Conservation (phyloP, 2,113 vertebrate species). For the Tonatia bakeri region DNA sequence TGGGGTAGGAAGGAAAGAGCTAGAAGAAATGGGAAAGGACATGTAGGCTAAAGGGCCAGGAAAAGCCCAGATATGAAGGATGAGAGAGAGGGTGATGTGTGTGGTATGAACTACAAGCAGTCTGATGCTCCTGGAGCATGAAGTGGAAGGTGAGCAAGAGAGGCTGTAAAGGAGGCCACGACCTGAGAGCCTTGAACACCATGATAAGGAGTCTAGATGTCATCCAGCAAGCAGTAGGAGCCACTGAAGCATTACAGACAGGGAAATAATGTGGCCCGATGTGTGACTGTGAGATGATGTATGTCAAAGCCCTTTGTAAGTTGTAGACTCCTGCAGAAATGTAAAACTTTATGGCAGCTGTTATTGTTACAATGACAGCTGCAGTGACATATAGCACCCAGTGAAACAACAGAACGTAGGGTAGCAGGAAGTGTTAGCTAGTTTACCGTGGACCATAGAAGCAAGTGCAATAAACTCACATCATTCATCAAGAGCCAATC, state of each 20-base stretch:
- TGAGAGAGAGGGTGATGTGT: background rate
- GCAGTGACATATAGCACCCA: accelerated
- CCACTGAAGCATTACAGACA: no score
- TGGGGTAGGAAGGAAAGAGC: background rate
- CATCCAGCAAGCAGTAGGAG: background rate
- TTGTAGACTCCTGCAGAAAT: background rate
- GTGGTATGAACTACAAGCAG: accelerated
- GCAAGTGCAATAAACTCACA: background rate
- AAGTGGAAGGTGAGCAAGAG: background rate
- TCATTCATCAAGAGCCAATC: background rate
- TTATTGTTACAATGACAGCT: background rate
- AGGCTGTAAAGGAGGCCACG: background rate
- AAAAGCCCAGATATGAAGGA: background rate
- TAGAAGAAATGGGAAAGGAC: no score
- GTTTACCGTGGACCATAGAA: background rate
- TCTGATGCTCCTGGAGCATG: background rate
- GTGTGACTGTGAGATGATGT: background rate
- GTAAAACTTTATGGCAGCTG: background rate
- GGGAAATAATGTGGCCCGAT: accelerated
- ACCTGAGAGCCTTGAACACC: background rate
- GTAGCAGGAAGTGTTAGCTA: background rate
- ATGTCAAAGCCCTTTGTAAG: background rate
- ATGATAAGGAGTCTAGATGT: background rate
- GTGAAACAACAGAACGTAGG: accelerated
- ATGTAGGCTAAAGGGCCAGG: background rate